These are phyloP conservation scores for Hirtodrosophila histrioides DNA, from an alignment of 2,888 invertebrate genomes.

Conservation along the genomic window DNA sequence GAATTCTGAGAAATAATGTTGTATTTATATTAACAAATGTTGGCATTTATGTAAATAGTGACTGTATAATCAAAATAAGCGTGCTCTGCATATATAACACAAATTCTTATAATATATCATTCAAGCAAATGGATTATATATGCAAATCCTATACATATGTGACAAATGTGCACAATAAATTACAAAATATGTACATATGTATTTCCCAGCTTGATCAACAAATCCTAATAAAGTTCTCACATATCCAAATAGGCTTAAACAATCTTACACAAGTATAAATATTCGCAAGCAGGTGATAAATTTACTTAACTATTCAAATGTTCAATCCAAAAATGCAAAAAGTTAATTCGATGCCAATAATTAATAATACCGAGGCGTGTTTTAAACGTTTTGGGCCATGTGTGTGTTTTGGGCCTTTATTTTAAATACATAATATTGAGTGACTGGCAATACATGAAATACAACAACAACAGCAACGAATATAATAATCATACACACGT, in stretches of 20 bases:
- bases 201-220: background rate
- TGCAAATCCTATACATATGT: conserved; percentile 13
- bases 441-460: conserved; percentile 14
- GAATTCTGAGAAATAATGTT: no score
- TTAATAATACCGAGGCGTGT: conserved; percentile 39
- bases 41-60: conserved; percentile 14
- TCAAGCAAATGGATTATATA: background rate
- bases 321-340: conserved; percentile 20
- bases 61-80: conserved; percentile 1
- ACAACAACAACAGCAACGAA: conserved; percentile 23
- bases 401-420: conserved; percentile 48
- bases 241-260: conserved; percentile 14
- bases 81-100: conserved; percentile 26
- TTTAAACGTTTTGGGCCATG: conserved; percentile 53
- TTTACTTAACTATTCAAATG: conserved; percentile 21
- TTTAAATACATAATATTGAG: conserved; percentile 16
- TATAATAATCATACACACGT: conserved; percentile 58
- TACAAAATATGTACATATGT: background rate
- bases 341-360: conserved; percentile 42
- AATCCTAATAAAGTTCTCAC: conserved; percentile 31
- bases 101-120: conserved; percentile 11
- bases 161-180: conserved; percentile 32
- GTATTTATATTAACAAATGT: no score
- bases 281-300: conserved; percentile 34
- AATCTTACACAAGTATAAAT: conserved; percentile 5